These are phyloP conservation scores for Tachina fera DNA, from an alignment of 2,888 invertebrate genomes.

Conservation along the genomic window DNA sequence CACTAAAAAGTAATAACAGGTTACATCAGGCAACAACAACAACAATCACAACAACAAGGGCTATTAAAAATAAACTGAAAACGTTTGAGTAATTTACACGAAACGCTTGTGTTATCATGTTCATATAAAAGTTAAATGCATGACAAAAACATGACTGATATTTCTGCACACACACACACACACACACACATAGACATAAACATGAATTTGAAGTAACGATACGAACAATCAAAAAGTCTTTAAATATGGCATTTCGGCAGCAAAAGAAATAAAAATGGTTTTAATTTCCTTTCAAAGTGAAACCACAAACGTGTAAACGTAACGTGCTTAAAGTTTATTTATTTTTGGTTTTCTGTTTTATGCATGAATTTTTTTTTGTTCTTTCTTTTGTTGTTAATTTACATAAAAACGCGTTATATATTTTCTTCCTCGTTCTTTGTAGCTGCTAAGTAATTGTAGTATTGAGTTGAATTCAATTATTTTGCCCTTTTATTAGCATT, in stretches of 20 bases:
- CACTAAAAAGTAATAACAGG: slow-evolving; percentile 31
- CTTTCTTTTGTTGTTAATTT: slow-evolving; percentile 41
- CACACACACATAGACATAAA: neutral
- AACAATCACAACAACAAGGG: neutral
- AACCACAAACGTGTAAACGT: slow-evolving; percentile 10
- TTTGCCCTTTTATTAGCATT: slow-evolving; percentile 46
- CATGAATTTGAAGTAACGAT: neutral
- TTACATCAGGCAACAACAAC: neutral
- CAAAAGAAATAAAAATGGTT: slow-evolving; percentile 30
- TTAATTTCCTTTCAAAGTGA: neutral
- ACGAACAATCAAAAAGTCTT: slow-evolving; percentile 31
- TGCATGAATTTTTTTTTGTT: neutral
- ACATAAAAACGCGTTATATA: slow-evolving; percentile 54
- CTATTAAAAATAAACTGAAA: slow-evolving; percentile 35
- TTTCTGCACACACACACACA: slow-evolving; percentile 14
- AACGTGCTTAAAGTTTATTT: slow-evolving; percentile 54
- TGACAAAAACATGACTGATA: slow-evolving; percentile 62
- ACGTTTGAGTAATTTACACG: slow-evolving; percentile 54
- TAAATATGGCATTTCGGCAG: slow-evolving; percentile 14
- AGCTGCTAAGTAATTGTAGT: slow-evolving; percentile 17
- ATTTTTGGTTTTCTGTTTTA: neutral
- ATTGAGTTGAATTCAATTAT: slow-evolving; percentile 35
- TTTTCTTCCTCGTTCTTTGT: neutral
- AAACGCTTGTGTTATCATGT: slow-evolving; percentile 56
- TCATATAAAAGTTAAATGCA: slow-evolving; percentile 55